phyloP scores from a whole-genome alignment of 2,113 vertebrate species.

The Romanogobio albipinnatus region DNA sequence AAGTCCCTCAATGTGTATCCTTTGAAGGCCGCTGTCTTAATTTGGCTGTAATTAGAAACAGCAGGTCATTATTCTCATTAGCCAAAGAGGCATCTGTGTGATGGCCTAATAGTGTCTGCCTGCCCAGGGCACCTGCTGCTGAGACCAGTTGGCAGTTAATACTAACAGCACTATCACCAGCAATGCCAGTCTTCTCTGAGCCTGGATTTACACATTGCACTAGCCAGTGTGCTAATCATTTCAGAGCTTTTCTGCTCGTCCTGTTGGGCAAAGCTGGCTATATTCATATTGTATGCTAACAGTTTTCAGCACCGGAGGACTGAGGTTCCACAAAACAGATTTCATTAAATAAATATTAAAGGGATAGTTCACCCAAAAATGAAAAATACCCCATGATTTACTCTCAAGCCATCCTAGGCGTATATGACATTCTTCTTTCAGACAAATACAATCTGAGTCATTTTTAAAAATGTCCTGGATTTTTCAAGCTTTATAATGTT shows the following conservation, averaged over 20 bases:
- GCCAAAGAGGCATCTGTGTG: constrained; percentile 51
- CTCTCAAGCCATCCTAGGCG: too few relatives aligned
- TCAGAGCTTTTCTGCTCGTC: background rate
- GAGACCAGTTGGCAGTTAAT: constrained; percentile 33
- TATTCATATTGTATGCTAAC: background rate
- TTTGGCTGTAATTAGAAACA: constrained; percentile 65
- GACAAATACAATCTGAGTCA: too few relatives aligned
- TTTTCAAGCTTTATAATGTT: too few relatives aligned
- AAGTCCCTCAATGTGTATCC: constrained; percentile 8
- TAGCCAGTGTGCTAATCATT: background rate
- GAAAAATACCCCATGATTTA: too few relatives aligned
- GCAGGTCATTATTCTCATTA: constrained; percentile 57
- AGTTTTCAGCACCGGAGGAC: too few relatives aligned
- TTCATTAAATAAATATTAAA: background rate
- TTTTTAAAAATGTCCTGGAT: too few relatives aligned
- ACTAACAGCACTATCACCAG: constrained; percentile 13
- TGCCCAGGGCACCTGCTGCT: constrained; percentile 49
- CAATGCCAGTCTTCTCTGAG: background rate
- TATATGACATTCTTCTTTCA: too few relatives aligned
- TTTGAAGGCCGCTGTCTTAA: constrained; percentile 53
- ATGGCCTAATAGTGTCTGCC: background rate
- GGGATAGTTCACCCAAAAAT: too few relatives aligned
- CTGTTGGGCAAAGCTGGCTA: background rate
- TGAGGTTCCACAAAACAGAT: background rate
- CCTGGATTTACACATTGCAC: background rate